phyloP scores from a whole-genome alignment of 2,797 vertebrate genomes.

The Acanthopagrus latus region DNA sequence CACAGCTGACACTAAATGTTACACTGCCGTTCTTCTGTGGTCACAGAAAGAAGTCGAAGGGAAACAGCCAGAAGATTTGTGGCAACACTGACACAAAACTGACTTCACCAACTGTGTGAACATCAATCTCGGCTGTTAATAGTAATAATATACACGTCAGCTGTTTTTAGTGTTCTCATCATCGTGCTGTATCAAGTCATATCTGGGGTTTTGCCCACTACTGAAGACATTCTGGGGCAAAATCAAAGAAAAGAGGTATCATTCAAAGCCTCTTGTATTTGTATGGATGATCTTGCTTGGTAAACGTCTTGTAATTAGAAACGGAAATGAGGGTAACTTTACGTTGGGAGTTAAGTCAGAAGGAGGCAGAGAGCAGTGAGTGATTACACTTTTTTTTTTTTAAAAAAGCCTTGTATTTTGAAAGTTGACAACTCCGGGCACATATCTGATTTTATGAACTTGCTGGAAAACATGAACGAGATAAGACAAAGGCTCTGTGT shows the following conservation, averaged over 20 bases:
- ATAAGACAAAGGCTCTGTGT: too few species aligned
- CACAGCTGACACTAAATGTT: constrained; percentile 46
- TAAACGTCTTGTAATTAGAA: too few species aligned
- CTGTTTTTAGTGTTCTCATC: neutral
- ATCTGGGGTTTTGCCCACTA: neutral
- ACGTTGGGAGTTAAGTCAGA: too few species aligned
- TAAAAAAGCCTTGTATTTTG: too few species aligned
- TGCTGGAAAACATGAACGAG: too few species aligned
- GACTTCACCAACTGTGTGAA: neutral
- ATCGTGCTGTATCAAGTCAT: neutral
- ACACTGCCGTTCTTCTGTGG: constrained; percentile 10
- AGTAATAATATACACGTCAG: neutral
- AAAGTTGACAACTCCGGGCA: too few species aligned
- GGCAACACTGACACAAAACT: neutral
- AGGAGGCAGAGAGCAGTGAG: too few species aligned
- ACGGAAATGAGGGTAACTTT: too few species aligned
- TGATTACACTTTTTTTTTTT: too few species aligned
- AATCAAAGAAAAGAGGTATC: neutral
- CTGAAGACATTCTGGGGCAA: neutral
- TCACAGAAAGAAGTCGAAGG: neutral
- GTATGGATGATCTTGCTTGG: too few species aligned
- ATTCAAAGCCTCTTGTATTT: neutral
- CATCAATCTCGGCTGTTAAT: neutral
- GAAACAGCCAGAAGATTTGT: constrained; percentile 9
- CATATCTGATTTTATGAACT: too few species aligned